Base-by-base conservation (phyloP, 1,140 invertebrate genomes). In the Drosophila mauritiana region DNA sequence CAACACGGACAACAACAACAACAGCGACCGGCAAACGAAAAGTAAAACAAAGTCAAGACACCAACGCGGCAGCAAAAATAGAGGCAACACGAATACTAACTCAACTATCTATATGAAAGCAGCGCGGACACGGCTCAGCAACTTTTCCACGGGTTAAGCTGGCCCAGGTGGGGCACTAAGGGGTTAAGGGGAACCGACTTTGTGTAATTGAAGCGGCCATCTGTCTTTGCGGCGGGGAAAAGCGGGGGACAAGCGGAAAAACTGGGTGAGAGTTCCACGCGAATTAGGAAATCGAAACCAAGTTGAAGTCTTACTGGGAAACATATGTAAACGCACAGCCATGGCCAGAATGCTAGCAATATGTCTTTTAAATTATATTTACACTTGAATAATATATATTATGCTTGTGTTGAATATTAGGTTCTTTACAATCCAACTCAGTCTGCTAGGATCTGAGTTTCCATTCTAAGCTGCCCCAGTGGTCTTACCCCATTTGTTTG, bases 211-310 rank as follows among this genome's bases (percentile, higher is more conserved):
- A 82, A 82, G 82, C 82, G 81, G 75, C 82, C 75, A 83, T 48
- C 34, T 69, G 63, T 58, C 40, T 48, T 51, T 15, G 27, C 6
- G n/a, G 31, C 22, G 56, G 42, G 3, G 37, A 25, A 39, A 54
- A 43, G 25, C 27, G 58, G 31, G 11, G 39, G 51, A 40, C 43
- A 54, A 55, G 65, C 61, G 64, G 64, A 36, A 54, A 45, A 72
- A 59, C 70, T 73, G 69, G 69, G 70, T 75, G 73, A 65, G 45
- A 75, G 72, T 78, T 68, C 54, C 42, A 70, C 73, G 80, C 78
- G 82, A 82, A 88, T 88, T 88, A 83, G 83, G 83, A 88, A 88
- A 88, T 88, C 83, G 83, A 88, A 88, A 88, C 84, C 84, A 40
- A 86, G 61, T 70, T 31, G 40, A 67, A 46, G 62, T 67, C 37